These are phyloP conservation scores for Salminus brasiliensis DNA, from an alignment of 2,113 vertebrate species.

Conservation along the genomic window DNA sequence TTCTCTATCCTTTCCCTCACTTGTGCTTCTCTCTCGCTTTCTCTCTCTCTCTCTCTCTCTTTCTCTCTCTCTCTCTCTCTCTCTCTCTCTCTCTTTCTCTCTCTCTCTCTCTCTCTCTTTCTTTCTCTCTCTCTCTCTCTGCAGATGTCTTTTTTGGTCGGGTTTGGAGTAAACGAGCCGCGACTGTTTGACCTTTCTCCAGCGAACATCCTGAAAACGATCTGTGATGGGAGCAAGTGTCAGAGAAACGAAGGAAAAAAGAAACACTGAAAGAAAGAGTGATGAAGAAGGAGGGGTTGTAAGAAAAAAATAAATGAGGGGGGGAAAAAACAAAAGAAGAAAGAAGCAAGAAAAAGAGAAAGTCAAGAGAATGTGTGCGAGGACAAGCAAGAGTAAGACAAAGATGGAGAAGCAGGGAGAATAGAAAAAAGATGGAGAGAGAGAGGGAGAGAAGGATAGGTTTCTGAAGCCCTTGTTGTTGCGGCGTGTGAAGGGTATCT, in stretches of 20 bases:
- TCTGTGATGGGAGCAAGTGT: slow-evolving; percentile 52
- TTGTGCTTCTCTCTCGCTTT: background rate
- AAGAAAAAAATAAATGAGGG: background rate
- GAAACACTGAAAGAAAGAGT: slow-evolving; percentile 4
- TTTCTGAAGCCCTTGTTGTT: slow-evolving; percentile 60
- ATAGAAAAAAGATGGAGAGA: slow-evolving; percentile 40
- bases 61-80: slow-evolving; percentile 15
- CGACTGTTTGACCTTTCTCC: slow-evolving; percentile 74
- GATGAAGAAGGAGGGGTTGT: background rate
- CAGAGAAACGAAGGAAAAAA: slow-evolving; percentile 38
- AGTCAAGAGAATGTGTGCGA: background rate
- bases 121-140: slow-evolving; percentile 28
- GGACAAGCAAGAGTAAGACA: background rate
- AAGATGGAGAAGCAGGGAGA: background rate
- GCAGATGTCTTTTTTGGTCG: slow-evolving; percentile 60
- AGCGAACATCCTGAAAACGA: slow-evolving; percentile 67
- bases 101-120: slow-evolving; percentile 10
- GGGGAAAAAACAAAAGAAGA: slow-evolving; percentile 38
- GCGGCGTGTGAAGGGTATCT: slow-evolving; percentile 63
- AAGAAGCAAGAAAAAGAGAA: background rate
- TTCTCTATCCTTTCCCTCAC: background rate
- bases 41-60: background rate
- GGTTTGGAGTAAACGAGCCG: slow-evolving; percentile 59
- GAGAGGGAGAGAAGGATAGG: slow-evolving; percentile 21
- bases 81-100: slow-evolving; percentile 31